A percentile compares a stretch with the other conserved stretches of the same genome.
These are phyloP conservation scores for Beris morrisii DNA, from an alignment of 2,888 invertebrate species.

Conservation along the genomic window DNA sequence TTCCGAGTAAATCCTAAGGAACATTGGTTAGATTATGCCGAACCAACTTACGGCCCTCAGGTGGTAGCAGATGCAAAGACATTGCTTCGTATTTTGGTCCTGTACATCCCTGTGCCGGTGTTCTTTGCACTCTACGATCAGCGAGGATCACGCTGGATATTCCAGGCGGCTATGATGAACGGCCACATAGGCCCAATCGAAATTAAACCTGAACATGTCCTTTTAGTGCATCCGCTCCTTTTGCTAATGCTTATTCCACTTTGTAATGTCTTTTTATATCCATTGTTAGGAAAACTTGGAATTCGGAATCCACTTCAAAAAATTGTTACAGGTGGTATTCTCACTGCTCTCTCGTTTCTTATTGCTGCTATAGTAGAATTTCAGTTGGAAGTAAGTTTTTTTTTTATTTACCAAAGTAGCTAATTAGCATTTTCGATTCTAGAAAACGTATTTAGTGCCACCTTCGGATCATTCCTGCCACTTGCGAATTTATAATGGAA, in stretches of 20 bases:
- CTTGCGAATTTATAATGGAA: conserved; percentile 70
- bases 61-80: conserved; percentile 78
- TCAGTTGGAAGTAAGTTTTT: conserved; percentile 64
- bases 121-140: conserved; percentile 97
- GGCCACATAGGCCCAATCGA: conserved; percentile 74
- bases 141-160: conserved; percentile 89
- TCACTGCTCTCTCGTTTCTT: conserved; percentile 83
- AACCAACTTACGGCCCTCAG: conserved; percentile 66
- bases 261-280: conserved; percentile 80
- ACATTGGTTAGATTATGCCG: conserved; percentile 90
- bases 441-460: conserved; percentile 59
- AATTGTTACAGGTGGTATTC: conserved; percentile 81
- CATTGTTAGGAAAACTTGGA: conserved; percentile 68
- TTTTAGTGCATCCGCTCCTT: conserved; percentile 85
- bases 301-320: conserved; percentile 78
- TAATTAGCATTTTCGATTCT: neutral
- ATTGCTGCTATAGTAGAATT: conserved; percentile 85
- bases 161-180: conserved; percentile 88
- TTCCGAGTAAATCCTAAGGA: conserved; percentile 59
- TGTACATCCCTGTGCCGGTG: conserved; percentile 84
- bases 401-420: neutral
- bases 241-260: conserved; percentile 84
- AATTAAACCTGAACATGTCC: conserved; percentile 92
- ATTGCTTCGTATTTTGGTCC: conserved; percentile 71
- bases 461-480: conserved; percentile 65